These are phyloP conservation scores for Tanypteryx hageni DNA, from an alignment of 2,888 invertebrate genomes.

Conservation along the genomic window DNA sequence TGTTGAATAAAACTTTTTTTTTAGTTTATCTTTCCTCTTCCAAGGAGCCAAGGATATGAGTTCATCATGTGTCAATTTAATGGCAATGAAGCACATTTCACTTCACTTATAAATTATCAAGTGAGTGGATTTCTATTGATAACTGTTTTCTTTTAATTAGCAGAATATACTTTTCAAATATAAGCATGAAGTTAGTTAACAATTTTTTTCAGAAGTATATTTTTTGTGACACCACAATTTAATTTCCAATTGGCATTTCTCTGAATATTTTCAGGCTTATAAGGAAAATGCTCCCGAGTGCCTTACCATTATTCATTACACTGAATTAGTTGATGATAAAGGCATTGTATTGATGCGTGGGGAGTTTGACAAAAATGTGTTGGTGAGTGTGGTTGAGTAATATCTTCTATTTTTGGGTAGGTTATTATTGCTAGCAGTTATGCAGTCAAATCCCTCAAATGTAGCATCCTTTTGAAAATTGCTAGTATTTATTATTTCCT, in stretches of 20 bases:
- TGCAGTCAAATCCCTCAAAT: background rate
- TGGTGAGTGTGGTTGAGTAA: conserved; percentile 73
- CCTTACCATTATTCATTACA: conserved; percentile 87
- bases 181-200: background rate
- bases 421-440: conserved; percentile 4
- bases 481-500: no score
- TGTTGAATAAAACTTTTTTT: conserved; percentile 65
- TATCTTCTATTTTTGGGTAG: background rate
- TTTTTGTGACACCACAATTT: background rate
- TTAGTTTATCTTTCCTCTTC: conserved; percentile 86
- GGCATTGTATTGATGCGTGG: conserved; percentile 90
- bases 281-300: conserved; percentile 94
- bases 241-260: background rate
- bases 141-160: background rate
- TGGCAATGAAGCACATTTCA: conserved; percentile 87
- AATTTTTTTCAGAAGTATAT: background rate
- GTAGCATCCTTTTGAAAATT: background rate
- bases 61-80: conserved; percentile 88
- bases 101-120: conserved; percentile 90
- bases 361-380: conserved; percentile 88
- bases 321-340: conserved; percentile 83
- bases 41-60: conserved; percentile 89
- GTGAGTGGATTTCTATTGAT: conserved; percentile 73
- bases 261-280: conserved; percentile 79
- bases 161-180: background rate